Evolutionary conservation across 1,140 invertebrate genomes (phyloP).

Genomic region (Hyphantria cunea): DNA sequence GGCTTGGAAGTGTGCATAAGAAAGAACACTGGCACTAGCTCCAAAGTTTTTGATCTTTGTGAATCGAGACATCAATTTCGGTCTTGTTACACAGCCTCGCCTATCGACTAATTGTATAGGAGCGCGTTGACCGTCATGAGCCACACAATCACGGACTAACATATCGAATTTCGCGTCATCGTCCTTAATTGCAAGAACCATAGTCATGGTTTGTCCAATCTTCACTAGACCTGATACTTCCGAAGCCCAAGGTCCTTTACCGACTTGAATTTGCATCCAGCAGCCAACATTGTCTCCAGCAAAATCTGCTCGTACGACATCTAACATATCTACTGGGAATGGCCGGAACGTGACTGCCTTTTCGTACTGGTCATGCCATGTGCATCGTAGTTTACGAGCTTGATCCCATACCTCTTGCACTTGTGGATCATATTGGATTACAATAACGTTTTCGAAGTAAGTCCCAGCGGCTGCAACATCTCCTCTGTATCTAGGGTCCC

Average conservation of each 20-base stretch:
- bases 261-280: constrained; percentile 97
- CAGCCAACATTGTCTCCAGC: constrained; percentile 97
- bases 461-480: constrained; percentile 93
- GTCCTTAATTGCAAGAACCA: constrained; percentile 97
- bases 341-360: constrained; percentile 97
- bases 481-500: constrained; percentile 92
- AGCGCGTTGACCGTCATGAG: constrained; percentile 95
- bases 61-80: constrained; percentile 96
- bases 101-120: constrained; percentile 97
- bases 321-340: constrained; percentile 97
- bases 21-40: constrained; percentile 93
- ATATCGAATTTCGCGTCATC: constrained; percentile 98
- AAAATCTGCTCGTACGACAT: constrained; percentile 96
- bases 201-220: constrained; percentile 98
- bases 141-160: constrained; percentile 96
- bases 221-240: constrained; percentile 97
- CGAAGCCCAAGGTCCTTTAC: constrained; percentile 97
- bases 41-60: constrained; percentile 98
- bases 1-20: constrained; percentile 96
- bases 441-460: constrained; percentile 97
- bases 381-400: constrained; percentile 94
- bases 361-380: constrained; percentile 98
- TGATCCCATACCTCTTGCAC: constrained; percentile 98
- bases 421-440: constrained; percentile 96
- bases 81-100: constrained; percentile 94